Conservation (phyloP, 2,113 vertebrate genomes). For the Ancistrus triradiatus region DNA sequence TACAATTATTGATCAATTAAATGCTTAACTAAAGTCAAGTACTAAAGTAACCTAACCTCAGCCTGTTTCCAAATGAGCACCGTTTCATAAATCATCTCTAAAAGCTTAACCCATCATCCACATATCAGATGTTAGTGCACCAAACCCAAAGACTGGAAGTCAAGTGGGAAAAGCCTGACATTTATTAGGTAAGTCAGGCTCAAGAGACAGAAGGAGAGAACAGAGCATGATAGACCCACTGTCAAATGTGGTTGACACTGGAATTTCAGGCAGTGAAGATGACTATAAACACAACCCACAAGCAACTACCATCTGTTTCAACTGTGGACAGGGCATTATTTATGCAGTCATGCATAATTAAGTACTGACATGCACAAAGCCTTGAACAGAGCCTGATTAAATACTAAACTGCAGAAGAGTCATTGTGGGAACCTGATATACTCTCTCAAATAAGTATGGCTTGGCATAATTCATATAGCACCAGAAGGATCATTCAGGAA, state of each 20-base stretch:
- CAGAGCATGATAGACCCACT: neutral
- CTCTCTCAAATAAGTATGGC: too few relatives aligned
- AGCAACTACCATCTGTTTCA: slow-evolving; percentile 16
- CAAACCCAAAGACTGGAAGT: slow-evolving; percentile 6
- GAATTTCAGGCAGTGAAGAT: slow-evolving; percentile 18
- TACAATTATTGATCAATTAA: slow-evolving; percentile 42
- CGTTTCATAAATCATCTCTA: slow-evolving; percentile 27
- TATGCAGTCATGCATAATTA: slow-evolving; percentile 12
- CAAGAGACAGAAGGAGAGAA: neutral
- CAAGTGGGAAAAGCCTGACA: slow-evolving; percentile 13
- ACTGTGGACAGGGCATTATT: slow-evolving; percentile 22
- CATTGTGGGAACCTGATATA: too few relatives aligned
- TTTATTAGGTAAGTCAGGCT: slow-evolving; percentile 33
- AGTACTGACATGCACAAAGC: slow-evolving; percentile 6
- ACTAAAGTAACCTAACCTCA: slow-evolving; percentile 19
- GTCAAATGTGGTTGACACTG: slow-evolving; percentile 28
- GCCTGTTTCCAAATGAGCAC: slow-evolving; percentile 34
- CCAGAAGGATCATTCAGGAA: too few relatives aligned
- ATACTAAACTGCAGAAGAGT: neutral
- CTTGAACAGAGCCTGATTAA: neutral
- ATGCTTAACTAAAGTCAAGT: slow-evolving; percentile 29
- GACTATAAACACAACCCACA: slow-evolving; percentile 28
- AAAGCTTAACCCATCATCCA: slow-evolving; percentile 12
- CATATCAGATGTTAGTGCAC: slow-evolving; percentile 23
- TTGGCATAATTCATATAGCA: too few relatives aligned